These are phyloP conservation scores for Ophioninae sp. DNA, from an alignment of 2,888 invertebrate genomes.

Conservation along the genomic window DNA sequence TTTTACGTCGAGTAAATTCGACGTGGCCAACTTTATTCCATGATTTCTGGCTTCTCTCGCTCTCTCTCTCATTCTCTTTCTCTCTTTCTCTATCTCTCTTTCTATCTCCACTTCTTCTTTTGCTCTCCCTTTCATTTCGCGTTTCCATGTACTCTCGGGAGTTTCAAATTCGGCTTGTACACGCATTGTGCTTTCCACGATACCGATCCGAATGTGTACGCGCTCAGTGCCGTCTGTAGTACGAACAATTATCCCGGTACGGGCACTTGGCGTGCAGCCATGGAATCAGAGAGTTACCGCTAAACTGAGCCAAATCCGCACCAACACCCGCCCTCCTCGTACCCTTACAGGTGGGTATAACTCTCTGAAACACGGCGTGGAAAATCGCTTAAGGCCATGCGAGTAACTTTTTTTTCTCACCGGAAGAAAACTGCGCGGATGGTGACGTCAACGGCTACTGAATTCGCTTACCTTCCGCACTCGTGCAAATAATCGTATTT, in stretches of 20 bases:
- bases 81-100: background rate
- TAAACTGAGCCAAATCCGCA: constrained; percentile 33
- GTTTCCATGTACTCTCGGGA: constrained; percentile 22
- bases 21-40: constrained; percentile 53
- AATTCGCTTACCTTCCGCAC: background rate
- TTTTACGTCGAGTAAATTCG: constrained; percentile 51
- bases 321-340: background rate
- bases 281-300: constrained; percentile 54
- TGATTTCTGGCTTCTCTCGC: constrained; percentile 7
- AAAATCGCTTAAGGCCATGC: constrained; percentile 52
- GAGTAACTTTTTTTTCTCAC: constrained; percentile 8
- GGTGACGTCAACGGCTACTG: constrained; percentile 44
- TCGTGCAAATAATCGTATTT: background rate
- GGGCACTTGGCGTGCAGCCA: constrained; percentile 64
- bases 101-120: constrained; percentile 1
- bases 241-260: constrained; percentile 63
- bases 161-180: constrained; percentile 48
- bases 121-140: constrained; percentile 18
- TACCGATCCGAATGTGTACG: constrained; percentile 32
- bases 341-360: constrained; percentile 38
- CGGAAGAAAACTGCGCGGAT: constrained; percentile 56
- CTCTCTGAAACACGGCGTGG: constrained; percentile 25
- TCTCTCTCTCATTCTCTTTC: background rate
- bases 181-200: constrained; percentile 20
- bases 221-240: constrained; percentile 33